These are phyloP conservation scores for Hyphantria cunea DNA, from an alignment of 1,140 invertebrate species.

Conservation along the genomic window DNA sequence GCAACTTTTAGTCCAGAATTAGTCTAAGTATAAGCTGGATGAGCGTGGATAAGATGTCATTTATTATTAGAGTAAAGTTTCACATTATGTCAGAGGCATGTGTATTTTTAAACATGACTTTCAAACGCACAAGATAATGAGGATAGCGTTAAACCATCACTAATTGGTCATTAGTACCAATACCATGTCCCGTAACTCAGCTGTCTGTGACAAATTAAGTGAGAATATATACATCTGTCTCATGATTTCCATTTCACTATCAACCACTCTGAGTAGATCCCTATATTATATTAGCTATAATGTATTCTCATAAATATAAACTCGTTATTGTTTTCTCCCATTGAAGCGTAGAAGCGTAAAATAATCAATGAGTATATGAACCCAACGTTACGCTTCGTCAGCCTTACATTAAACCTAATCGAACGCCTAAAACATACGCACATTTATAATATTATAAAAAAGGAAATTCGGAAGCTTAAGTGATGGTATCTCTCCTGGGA, in stretches of 20 bases:
- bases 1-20: no score
- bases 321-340: not conserved
- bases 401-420: not conserved
- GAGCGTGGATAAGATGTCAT: no score
- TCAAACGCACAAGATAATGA: not conserved
- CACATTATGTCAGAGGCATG: no score
- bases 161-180: conserved; percentile 1
- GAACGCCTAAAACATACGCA: not conserved
- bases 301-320: no score
- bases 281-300: no score
- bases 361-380: conserved; percentile 2
- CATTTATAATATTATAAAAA: conserved; percentile 4
- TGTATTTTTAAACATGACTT: no score
- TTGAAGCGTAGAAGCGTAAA: not conserved
- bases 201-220: not conserved
- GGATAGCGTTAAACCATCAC: not conserved
- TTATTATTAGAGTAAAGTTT: no score
- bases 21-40: no score
- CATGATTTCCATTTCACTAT: not conserved
- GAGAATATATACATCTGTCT: not conserved
- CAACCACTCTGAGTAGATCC: not conserved
- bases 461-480: not conserved
- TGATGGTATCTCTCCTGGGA: not conserved
- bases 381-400: not conserved
- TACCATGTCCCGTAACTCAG: not conserved